phyloP scores from a whole-genome alignment of 2,888 invertebrate species.

The Syrista parreyssii region DNA sequence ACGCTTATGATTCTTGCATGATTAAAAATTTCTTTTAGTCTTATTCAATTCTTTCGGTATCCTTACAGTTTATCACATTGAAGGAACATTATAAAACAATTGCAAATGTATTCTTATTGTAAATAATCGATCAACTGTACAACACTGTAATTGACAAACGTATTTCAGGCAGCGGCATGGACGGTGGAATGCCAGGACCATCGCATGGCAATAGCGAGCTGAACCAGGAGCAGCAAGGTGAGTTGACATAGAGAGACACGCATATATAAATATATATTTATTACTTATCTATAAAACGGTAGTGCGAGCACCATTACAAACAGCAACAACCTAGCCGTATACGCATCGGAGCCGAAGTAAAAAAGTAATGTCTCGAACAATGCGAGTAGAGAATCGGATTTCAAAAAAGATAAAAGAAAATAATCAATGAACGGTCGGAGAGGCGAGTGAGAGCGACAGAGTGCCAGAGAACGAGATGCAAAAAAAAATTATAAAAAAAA shows the following conservation, averaged over 20 bases:
- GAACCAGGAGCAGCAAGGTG: constrained; percentile 65
- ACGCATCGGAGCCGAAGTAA: background rate
- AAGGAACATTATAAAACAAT: background rate
- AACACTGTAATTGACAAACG: background rate
- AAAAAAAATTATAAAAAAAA: constrained; percentile 11
- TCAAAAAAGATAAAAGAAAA: constrained; percentile 30
- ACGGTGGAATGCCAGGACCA: constrained; percentile 63
- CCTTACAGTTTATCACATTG: background rate
- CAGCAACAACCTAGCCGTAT: constrained; percentile 67
- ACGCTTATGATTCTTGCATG: background rate
- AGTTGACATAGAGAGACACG: constrained; percentile 41
- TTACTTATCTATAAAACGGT: constrained; percentile 40
- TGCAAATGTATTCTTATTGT: background rate
- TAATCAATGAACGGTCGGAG: constrained; percentile 19
- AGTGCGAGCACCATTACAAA: constrained; percentile 67
- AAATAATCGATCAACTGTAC: background rate
- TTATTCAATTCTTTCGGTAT: background rate
- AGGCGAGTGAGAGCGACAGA: constrained; percentile 24
- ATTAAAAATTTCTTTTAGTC: background rate
- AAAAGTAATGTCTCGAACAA: constrained; percentile 35
- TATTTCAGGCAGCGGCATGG: constrained; percentile 55
- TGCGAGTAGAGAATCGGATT: constrained; percentile 61
- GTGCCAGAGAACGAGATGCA: constrained; percentile 20
- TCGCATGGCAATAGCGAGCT: constrained; percentile 60
- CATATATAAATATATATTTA: constrained; percentile 17